Base-by-base conservation (phyloP, 2,797 vertebrate genomes). In the Acanthurus leucopareius region DNA sequence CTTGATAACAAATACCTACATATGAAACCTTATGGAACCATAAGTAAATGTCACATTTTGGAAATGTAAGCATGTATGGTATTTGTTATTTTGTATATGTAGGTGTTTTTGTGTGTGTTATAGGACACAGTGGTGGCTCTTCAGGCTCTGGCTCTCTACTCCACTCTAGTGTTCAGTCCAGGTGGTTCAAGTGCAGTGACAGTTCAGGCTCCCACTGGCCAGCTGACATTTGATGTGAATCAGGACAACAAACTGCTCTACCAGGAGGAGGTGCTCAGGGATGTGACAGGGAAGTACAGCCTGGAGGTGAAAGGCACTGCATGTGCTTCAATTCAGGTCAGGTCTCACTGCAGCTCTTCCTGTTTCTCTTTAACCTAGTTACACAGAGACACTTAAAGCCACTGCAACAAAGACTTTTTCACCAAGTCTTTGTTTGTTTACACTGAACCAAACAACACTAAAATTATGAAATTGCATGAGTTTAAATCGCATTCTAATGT, bases 131-230 rank as follows among this genome's bases (percentile, higher is more conserved):
- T 97, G 71, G 95, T 95, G 78, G 97, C 95, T 72, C 95, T 97
- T 58, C 96, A 97, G 90, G 97, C 96, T 73, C 92, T 98, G 67
- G 88, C 97, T 72, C 92, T 95, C 19, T 97, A 97, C 64, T 93
- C 96, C 60, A 85, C 93, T 19, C 88, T 90, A 70, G 95, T 95
- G 5, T 96, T 95, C 73, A 94, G 82, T 69, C 88, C 90, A 10
- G 92, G 91, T 0, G 95, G 95, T 51, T 91, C 92, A 8, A 92
- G 96, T 84, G 92, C 83, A 8, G 93, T 97, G 52, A 86, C 57
- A 10, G 90, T 96, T 60, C 84, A 89, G 62, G 90, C 94, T 64
- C 80, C 91, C 66, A 85, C 83, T 42, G 84, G 67, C 22, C 92
- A 95, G 86, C 77, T 89, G 56, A 35, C 2, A 48, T 94, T 98